Percentiles rank a stretch among this genome's conserved stretches.
These are phyloP conservation scores for Tribolium castaneum DNA, from an alignment of 1,140 invertebrate genomes.

Conservation along the genomic window DNA sequence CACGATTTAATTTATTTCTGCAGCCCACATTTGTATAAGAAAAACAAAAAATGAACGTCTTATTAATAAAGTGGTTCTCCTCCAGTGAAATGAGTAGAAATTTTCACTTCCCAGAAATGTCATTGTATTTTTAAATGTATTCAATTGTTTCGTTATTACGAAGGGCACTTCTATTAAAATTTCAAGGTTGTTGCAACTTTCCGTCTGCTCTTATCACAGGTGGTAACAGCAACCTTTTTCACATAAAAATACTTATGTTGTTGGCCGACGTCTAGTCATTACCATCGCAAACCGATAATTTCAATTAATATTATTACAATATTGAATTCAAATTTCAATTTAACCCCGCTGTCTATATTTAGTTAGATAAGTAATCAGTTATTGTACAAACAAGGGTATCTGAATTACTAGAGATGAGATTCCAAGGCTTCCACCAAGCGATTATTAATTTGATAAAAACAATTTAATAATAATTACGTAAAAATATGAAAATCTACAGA, in stretches of 20 bases:
- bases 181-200: not conserved
- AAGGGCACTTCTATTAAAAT: not conserved
- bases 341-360: not conserved
- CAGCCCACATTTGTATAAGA: too few species aligned
- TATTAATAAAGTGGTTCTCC: not conserved
- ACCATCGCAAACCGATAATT: too few species aligned
- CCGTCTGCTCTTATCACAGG: not conserved
- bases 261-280: too few species aligned
- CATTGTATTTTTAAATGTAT: not conserved
- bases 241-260: too few species aligned
- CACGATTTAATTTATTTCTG: too few species aligned
- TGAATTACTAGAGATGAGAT: not conserved
- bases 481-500: not conserved
- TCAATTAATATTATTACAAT: not conserved
- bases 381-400: not conserved
- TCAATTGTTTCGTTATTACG: not conserved
- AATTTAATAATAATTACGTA: not conserved
- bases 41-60: too few species aligned
- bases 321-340: not conserved
- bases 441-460: not conserved
- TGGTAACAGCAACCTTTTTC: not conserved
- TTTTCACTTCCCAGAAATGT: not conserved
- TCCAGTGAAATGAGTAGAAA: not conserved
- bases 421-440: not conserved
- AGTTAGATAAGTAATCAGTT: not conserved